Evolutionary conservation across 2,888 invertebrate genomes (phyloP), one percentile per base, ranked within the genome.

Genomic region (Pseudococcus longispinus): DNA sequence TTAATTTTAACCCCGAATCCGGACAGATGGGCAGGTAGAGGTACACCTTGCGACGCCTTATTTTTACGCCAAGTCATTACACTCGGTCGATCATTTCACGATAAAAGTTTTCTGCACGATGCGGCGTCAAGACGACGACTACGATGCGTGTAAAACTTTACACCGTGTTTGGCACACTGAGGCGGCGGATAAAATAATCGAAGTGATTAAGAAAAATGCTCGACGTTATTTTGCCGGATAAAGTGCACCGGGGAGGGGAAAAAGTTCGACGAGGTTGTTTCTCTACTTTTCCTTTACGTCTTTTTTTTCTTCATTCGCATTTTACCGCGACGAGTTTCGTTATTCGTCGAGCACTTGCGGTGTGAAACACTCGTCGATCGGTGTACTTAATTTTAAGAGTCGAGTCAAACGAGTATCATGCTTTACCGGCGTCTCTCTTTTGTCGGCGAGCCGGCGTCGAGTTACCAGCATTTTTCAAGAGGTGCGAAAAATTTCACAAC

Each of bases 21-120:
- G 60, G 55, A 5, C 6, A 60, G 13, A 9, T 20, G 11, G 20
- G 20, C 20, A 2, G 37, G 37, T 37, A 6, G 37, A n/a, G 15
- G 55, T 23, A 23, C n/a, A 51, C n/a, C 51, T 51, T 51, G 3
- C n/a, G 2, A 3, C 51, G 44, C 2, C 15, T 55, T 60, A 60
- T 60, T 60, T 60, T 60, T 60, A 60, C 60, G 60, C 23, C 60
- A 13, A 60, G 60, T 60, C 60, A 60, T 60, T 60, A 60, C 60
- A 60, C 60, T 20, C 20, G 60, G 23, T 23, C 13, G 60, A 60
- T 60, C 23, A 60, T 60, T 60, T 23, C 23, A 13, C 8, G 60
- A 60, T 60, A 60, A 60, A 60, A 60, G 60, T 60, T 60, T 60
- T 5, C n/a, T n/a, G n/a, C n/a, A n/a, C n/a, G n/a, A n/a, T 51